These are phyloP conservation scores for Percopsis omiscomaycus DNA, from an alignment of 2,797 vertebrate genomes.

Conservation along the genomic window DNA sequence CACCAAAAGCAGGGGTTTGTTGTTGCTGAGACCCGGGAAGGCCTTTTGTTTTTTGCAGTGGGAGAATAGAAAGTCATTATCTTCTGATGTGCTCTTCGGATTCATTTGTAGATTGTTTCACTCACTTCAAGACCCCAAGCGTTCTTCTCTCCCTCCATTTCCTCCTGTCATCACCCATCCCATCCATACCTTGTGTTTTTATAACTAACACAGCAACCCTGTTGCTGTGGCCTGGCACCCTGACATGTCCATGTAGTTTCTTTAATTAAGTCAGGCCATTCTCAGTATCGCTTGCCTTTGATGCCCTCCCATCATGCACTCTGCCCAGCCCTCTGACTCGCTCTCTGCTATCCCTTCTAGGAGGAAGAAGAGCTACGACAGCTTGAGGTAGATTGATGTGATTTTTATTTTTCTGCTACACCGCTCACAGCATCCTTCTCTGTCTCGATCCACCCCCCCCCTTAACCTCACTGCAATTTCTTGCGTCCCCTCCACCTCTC, in stretches of 20 bases:
- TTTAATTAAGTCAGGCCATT: slow-evolving; percentile 27
- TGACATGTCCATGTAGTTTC: slow-evolving; percentile 44
- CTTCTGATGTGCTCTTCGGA: slow-evolving; percentile 28
- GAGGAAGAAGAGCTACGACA: slow-evolving; percentile 82
- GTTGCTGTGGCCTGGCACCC: slow-evolving; percentile 62
- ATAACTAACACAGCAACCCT: slow-evolving; percentile 11
- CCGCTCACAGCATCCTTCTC: slow-evolving; percentile 10
- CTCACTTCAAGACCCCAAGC: slow-evolving; percentile 15
- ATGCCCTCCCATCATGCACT: slow-evolving; percentile 54
- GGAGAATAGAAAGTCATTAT: slow-evolving; percentile 2
- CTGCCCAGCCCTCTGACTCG: slow-evolving; percentile 55
- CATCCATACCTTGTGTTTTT: neutral
- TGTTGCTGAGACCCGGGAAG: slow-evolving; percentile 35
- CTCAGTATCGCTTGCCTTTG: slow-evolving; percentile 51
- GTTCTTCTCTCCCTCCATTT: slow-evolving; percentile 3
- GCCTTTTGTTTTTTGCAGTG: neutral
- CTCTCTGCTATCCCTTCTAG: slow-evolving; percentile 71
- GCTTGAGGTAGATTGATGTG: slow-evolving; percentile 78
- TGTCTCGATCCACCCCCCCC: slow-evolving; percentile 20
- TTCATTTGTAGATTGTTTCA: slow-evolving; percentile 24
- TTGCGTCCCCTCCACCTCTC: slow-evolving; percentile 8
- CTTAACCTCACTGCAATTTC: slow-evolving; percentile 6
- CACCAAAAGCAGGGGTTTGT: slow-evolving; percentile 52
- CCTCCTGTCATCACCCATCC: neutral
- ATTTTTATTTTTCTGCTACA: slow-evolving; percentile 17